phyloP scores from a whole-genome alignment of 1,140 invertebrate species.

The Platorchestia sp. region DNA sequence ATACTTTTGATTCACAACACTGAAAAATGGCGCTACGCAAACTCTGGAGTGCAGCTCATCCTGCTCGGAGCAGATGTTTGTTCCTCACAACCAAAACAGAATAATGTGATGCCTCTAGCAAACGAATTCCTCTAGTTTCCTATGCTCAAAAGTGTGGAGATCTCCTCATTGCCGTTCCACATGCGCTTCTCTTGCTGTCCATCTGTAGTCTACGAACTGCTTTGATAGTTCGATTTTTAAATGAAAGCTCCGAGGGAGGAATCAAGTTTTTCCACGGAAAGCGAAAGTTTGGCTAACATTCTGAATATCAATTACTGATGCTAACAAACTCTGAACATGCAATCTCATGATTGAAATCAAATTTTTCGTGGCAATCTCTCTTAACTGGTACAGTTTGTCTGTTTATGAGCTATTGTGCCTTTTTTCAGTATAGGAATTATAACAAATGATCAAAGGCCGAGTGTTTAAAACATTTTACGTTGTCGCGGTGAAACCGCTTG shows the following conservation, averaged over 20 bases:
- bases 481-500: no score
- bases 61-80: not conserved
- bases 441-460: no score
- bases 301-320: not conserved
- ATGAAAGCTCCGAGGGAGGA: not conserved
- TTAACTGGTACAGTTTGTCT: not conserved
- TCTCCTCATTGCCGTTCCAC: not conserved
- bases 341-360: not conserved
- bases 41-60: not conserved
- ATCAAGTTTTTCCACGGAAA: not conserved
- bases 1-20: conserved; percentile 39
- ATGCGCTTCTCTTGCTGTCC: not conserved
- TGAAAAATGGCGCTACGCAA: conserved; percentile 47
- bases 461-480: no score
- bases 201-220: not conserved
- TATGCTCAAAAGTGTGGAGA: not conserved
- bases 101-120: not conserved
- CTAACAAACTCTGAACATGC: not conserved
- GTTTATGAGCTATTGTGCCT: no score
- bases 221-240: not conserved
- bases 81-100: not conserved
- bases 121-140: not conserved
- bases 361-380: not conserved
- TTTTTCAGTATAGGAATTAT: no score
- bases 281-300: not conserved